phyloP scores from a whole-genome alignment of 1,140 invertebrate genomes.

The Drosophila serrata region DNA sequence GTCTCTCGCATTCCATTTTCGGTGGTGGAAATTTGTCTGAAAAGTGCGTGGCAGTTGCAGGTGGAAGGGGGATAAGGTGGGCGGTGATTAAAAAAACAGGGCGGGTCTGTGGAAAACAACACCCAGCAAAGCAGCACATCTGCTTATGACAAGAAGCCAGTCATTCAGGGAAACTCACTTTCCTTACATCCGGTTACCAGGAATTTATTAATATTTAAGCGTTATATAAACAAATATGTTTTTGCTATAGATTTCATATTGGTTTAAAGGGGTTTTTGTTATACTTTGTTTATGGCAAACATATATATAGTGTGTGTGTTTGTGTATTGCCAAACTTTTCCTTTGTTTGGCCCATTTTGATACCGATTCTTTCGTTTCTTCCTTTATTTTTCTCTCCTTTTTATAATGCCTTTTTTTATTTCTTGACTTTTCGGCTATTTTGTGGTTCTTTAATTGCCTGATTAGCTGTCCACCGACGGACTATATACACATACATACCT shows the following conservation, averaged over 20 bases:
- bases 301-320: not conserved
- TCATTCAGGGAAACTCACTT: constrained; percentile 8
- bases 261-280: constrained; percentile 3
- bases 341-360: constrained; percentile 1
- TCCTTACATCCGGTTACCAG: not conserved
- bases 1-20: constrained; percentile 27
- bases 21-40: constrained; percentile 38
- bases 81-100: constrained; percentile 9
- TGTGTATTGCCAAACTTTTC: constrained; percentile 20
- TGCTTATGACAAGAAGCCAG: constrained; percentile 36
- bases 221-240: constrained; percentile 13
- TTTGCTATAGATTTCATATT: not conserved
- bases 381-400: constrained; percentile 24
- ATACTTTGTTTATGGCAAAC: constrained; percentile 3
- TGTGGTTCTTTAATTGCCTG: constrained; percentile 54
- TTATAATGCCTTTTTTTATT: constrained; percentile 20
- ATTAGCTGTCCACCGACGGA: constrained; percentile 41
- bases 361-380: not conserved
- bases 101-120: constrained; percentile 21
- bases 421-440: constrained; percentile 29
- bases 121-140: constrained; percentile 4
- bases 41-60: constrained; percentile 37
- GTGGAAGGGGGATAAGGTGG: not conserved
- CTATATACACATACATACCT: constrained; percentile 23
- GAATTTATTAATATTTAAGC: constrained; percentile 1